Evolutionary conservation across 2,113 vertebrate genomes (phyloP), one percentile per base, ranked within the genome.

Genomic region (Engystomops pustulosus): DNA sequence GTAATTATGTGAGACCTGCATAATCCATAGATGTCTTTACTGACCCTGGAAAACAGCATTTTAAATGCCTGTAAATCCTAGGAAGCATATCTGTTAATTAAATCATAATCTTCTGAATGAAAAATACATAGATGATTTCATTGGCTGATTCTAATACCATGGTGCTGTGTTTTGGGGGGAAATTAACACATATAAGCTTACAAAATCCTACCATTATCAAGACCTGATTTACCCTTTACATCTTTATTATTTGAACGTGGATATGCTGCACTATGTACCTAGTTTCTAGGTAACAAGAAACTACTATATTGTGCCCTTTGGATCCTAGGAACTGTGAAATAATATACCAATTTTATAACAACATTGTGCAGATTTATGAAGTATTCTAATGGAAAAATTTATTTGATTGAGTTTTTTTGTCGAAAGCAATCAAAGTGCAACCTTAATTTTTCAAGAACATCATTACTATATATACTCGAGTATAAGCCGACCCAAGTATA

Each of bases 1-100:
- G 47, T 76, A 36, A 55, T 55, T 11, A 30, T 36, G 27, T 36
- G 30, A 30, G 44, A 18, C 47, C 72, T 55, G 30, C 51, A 18
- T 77, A 77, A 77, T 77, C 74, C 74, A 77, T 74, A 34, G 49
- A 51, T 38, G 74, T 36, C 74, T 55, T 38, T 58, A 38, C 51
- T 23, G 49, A 77, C 74, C 74, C 49, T n/a, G 74, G 49, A 58
- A 3, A 55, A n/a, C 17, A 34, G 30, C 20, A 55, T 17, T 55
- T 34, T 20, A 55, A 76, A 55, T 18, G 55, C 17, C 30, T 23
- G 23, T 23, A 71, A 71, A 62, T 62, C 58, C 58, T 65, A 17
- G 27, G 15, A 65, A 36, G 18, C 12, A 30, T 67, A 3, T 47
- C 41, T 4, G 44, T 11, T 30, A 45, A 74, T 49, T 11, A 49